Conservation (phyloP, 2,888 invertebrate genomes). For the Lottia scabra region DNA sequence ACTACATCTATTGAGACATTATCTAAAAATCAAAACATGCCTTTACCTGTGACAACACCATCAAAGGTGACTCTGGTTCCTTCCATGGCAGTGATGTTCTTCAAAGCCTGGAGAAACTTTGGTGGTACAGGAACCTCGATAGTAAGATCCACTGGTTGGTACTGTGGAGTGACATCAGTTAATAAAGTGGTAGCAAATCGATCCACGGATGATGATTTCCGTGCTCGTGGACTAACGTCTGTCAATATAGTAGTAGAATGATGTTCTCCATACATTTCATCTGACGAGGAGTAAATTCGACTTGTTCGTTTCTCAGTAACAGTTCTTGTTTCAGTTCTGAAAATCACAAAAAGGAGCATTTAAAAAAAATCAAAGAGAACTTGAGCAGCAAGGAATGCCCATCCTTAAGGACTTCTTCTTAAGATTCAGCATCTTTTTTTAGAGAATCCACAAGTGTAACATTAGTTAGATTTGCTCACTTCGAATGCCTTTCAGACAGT, state of each 20-base stretch:
- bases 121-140: slow-evolving; percentile 67
- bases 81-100: slow-evolving; percentile 88
- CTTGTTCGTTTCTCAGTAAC: slow-evolving; percentile 55
- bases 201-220: slow-evolving; percentile 39
- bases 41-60: slow-evolving; percentile 82
- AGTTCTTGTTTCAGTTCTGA: slow-evolving; percentile 48
- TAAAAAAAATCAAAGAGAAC: no score
- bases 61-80: slow-evolving; percentile 93
- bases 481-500: no score
- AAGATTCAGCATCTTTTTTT: slow-evolving; percentile 28
- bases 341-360: neutral
- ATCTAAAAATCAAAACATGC: no score
- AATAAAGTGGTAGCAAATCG: slow-evolving; percentile 54
- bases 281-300: slow-evolving; percentile 48
- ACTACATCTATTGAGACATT: no score
- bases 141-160: slow-evolving; percentile 65
- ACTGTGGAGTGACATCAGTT: slow-evolving; percentile 54
- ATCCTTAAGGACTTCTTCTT: no score
- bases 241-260: slow-evolving; percentile 53
- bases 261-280: slow-evolving; percentile 38
- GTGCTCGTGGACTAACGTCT: slow-evolving; percentile 44
- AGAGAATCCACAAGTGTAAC: slow-evolving; percentile 4
- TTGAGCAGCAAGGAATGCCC: no score
- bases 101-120: slow-evolving; percentile 76
- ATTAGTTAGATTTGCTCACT: no score